Base-by-base conservation (phyloP, 2,113 vertebrate genomes). In the Rhombomys opimus region DNA sequence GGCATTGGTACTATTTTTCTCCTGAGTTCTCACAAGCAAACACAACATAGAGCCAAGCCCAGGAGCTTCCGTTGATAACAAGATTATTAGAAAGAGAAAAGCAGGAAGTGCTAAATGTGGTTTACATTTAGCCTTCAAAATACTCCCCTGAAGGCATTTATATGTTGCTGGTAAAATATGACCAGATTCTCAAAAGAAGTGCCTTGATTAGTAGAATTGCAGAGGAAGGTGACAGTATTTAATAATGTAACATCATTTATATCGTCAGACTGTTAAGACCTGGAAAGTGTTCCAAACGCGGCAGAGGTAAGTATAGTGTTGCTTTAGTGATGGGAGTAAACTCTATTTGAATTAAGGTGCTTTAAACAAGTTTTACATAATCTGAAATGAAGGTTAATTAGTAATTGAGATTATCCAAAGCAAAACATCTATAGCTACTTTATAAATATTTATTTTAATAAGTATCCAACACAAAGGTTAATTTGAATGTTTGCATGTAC, bases 381-480 rank as follows among this genome's bases (percentile, higher is more conserved):
- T 80, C 76, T 89, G 73, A 93, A 93, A 96, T 70, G 72, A 57
- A 95, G 46, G 88, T 89, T 95, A 95, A 96, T 96, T 68, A 78
- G 73, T 30, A 61, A 92, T 82, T 97, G 89, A 75, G 52, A 81
- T 80, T 87, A 93, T 93, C 84, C 93, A 95, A 50, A 87, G 90
- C 46, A 96, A 96, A 77, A 96, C 61, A 61, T 15, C 75, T 93
- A n/a, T 87, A 93, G 84, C 73, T 89, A 87, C 67, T 92, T 73
- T 95, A 89, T 89, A 95, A 95, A 96, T 96, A 92, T 96, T 96
- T 95, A 96, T 95, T 95, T 96, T 87, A 96, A 77, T 82, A 87
- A 77, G n/a, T 72, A 96, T 93, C 85, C 15, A 68, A 76, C 91
- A 86, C 46, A 96, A 96, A 94, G 85, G n/a, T 90, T 96, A 96